Evolutionary conservation across 2,113 vertebrate genomes (phyloP).

Genomic region (Sitta europaea): DNA sequence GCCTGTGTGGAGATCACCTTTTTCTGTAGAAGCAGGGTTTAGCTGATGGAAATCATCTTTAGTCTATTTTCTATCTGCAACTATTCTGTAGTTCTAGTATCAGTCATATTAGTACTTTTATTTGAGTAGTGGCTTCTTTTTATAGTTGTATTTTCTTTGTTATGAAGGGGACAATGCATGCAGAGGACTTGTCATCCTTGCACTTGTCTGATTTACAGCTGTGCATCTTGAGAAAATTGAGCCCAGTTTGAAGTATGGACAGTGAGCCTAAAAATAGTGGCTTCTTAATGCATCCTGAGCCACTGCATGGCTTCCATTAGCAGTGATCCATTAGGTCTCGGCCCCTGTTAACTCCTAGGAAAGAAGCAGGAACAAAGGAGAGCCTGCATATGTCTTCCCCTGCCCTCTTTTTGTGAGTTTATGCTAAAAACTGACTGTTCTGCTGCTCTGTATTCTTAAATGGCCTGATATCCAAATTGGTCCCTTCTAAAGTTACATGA

Average conservation of each 20-base stretch:
- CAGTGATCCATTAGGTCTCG: constrained; percentile 24
- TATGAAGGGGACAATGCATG: not conserved
- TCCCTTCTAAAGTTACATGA: not conserved
- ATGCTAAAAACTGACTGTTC: not conserved
- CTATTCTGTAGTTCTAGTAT: not conserved
- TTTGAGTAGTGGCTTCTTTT: not conserved
- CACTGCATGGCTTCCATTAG: constrained; percentile 18
- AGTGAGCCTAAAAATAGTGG: constrained; percentile 34
- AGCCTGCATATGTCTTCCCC: not conserved
- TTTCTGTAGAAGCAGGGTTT: not conserved
- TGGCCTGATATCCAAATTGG: not conserved
- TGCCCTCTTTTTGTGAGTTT: not conserved
- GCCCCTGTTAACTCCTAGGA: not conserved
- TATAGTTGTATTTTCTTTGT: not conserved
- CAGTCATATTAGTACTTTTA: not conserved
- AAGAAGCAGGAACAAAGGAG: not conserved
- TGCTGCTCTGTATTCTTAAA: not conserved
- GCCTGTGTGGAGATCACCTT: not conserved
- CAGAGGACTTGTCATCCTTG: not conserved
- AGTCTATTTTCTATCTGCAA: not conserved
- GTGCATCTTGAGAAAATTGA: not conserved
- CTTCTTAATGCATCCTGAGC: constrained; percentile 15
- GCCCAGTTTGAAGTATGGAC: not conserved
- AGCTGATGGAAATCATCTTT: not conserved
- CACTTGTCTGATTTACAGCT: not conserved